Evolutionary conservation across 2,113 vertebrate species (phyloP).

Genomic region (Megaleporinus macrocephalus): DNA sequence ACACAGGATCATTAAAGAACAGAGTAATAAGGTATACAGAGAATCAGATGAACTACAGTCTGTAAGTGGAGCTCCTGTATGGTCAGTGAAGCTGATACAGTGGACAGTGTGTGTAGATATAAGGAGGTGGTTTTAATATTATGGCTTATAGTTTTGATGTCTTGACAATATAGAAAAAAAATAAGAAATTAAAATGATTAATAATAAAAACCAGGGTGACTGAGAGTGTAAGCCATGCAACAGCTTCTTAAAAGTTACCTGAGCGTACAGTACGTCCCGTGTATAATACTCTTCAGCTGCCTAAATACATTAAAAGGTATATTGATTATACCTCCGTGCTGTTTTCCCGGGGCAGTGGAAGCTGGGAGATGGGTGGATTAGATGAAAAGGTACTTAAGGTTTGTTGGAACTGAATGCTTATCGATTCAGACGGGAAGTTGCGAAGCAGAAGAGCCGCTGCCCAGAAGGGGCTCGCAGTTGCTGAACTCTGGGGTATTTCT

Average conservation of each 20-base stretch:
- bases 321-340: not conserved
- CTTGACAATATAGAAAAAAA: too few relatives aligned
- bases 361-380: not conserved
- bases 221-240: not conserved
- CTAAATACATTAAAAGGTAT: not conserved
- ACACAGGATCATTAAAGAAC: too few relatives aligned
- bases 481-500: not conserved
- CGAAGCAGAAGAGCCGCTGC: not conserved
- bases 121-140: too few relatives aligned
- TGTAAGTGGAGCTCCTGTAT: too few relatives aligned
- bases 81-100: too few relatives aligned
- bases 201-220: too few relatives aligned
- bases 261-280: not conserved
- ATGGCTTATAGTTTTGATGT: too few relatives aligned
- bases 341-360: slow-evolving; percentile 4
- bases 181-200: too few relatives aligned
- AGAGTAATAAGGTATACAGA: too few relatives aligned
- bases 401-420: not conserved
- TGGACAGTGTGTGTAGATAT: too few relatives aligned
- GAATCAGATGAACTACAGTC: too few relatives aligned
- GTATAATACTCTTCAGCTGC: not conserved
- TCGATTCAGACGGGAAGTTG: not conserved
- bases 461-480: not conserved
- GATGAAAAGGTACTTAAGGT: slow-evolving; percentile 9
- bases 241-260: not conserved